Percentiles rank a stretch among this genome's conserved stretches.
Conservation (phyloP, 2,113 vertebrate genomes). For the Carlito syrichta region DNA sequence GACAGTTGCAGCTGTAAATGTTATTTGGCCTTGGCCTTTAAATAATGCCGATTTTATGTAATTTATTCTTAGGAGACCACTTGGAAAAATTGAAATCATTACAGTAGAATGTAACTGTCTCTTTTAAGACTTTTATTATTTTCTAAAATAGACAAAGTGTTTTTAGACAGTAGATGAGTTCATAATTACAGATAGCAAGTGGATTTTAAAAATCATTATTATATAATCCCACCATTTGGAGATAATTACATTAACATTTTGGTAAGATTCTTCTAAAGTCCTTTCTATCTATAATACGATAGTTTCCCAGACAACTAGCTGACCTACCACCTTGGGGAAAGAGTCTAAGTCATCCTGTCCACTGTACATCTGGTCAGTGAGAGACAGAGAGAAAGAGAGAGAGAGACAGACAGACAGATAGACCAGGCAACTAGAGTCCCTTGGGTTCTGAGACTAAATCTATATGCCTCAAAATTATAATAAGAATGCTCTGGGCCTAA, state of each 20-base stretch:
- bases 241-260: neutral
- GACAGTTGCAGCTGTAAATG: neutral
- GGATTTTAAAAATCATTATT: neutral
- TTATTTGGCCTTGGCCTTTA: neutral
- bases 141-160: neutral
- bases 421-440: neutral
- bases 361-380: neutral
- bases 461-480: neutral
- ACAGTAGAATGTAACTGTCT: neutral
- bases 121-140: neutral
- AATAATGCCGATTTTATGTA: neutral
- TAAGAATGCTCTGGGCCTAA: neutral
- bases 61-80: neutral
- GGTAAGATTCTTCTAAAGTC: too few species aligned
- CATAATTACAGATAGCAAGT: neutral
- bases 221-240: neutral
- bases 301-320: neutral
- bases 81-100: neutral
- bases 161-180: neutral
- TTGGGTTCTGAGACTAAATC: neutral
- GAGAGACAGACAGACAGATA: fast-evolving
- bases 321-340: neutral
- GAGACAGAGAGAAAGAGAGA: fast-evolving
- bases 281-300: neutral
- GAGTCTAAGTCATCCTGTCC: neutral